Percentiles rank a stretch among this genome's conserved stretches.
These are phyloP conservation scores for Phoxinus phoxinus DNA, from an alignment of 2,113 vertebrate species.

Conservation along the genomic window DNA sequence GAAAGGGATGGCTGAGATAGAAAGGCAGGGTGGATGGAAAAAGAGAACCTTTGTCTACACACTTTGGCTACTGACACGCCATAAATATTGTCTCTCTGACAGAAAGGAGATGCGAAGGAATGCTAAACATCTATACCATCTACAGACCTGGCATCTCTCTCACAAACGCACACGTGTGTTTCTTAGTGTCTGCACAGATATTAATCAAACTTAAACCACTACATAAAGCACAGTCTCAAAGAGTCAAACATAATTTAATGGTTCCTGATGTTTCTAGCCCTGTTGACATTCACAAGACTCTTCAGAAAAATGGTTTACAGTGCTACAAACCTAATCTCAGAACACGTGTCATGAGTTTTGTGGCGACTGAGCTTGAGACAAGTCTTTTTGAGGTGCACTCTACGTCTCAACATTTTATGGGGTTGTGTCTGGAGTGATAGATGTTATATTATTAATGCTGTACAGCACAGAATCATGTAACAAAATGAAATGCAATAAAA, in stretches of 20 bases:
- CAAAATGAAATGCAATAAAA: background rate
- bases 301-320: conserved; percentile 2
- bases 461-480: background rate
- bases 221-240: background rate
- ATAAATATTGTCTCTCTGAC: conserved; percentile 26
- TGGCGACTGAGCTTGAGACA: background rate
- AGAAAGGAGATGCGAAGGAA: conserved; percentile 41
- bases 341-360: background rate
- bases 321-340: background rate
- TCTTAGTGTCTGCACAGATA: conserved; percentile 5
- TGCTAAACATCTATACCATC: conserved; percentile 40
- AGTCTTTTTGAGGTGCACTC: background rate
- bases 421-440: background rate
- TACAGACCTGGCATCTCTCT: background rate
- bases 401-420: background rate
- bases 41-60: conserved; percentile 33
- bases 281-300: background rate
- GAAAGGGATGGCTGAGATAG: background rate
- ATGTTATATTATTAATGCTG: background rate
- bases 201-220: conserved; percentile 1
- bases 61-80: conserved; percentile 17
- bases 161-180: background rate
- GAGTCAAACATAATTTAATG: background rate
- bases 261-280: background rate
- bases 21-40: background rate